These are phyloP conservation scores for Callopanchax toddi DNA, from an alignment of 2,113 vertebrate species.

Conservation along the genomic window DNA sequence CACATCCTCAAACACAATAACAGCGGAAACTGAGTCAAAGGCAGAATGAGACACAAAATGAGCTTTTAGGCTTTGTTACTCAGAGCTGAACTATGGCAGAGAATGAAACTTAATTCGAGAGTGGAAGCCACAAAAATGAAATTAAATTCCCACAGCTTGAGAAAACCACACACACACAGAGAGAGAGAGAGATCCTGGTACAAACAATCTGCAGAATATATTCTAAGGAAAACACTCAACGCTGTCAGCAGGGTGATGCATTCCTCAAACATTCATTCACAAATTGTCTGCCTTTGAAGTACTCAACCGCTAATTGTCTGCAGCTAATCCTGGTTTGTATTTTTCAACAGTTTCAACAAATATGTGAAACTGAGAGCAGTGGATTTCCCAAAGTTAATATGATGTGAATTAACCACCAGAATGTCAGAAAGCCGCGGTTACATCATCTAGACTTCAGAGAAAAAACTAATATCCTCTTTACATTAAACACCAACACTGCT, in stretches of 20 bases:
- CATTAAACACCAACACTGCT: slow-evolving; percentile 1
- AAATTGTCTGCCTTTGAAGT: slow-evolving; percentile 49
- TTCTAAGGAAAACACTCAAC: slow-evolving; percentile 15
- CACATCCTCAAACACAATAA: slow-evolving; percentile 61
- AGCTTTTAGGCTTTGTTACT: slow-evolving; percentile 55
- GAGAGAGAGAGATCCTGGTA: slow-evolving; percentile 7
- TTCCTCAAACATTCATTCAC: slow-evolving; percentile 57
- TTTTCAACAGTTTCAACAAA: slow-evolving; percentile 15
- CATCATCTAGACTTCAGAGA: slow-evolving; percentile 29
- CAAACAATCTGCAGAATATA: slow-evolving; percentile 13
- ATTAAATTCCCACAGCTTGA: slow-evolving; percentile 35
- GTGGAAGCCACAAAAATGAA: slow-evolving; percentile 50
- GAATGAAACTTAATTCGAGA: slow-evolving; percentile 35
- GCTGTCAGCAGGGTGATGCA: slow-evolving; percentile 31
- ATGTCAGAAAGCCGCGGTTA: slow-evolving; percentile 42
- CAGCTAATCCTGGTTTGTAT: slow-evolving; percentile 36
- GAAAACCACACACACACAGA: slow-evolving; percentile 48
- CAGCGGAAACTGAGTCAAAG: slow-evolving; percentile 66
- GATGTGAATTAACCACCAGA: slow-evolving; percentile 40
- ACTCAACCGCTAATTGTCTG: slow-evolving; percentile 55
- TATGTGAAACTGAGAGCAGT: slow-evolving; percentile 48
- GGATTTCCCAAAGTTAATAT: slow-evolving; percentile 33
- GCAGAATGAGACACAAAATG: slow-evolving; percentile 17
- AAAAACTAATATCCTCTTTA: slow-evolving; percentile 11
- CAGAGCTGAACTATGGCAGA: slow-evolving; percentile 46